Evolutionary conservation across 2,113 vertebrate genomes (phyloP), one percentile per base, ranked within the genome.

Genomic region (Coregonus clupeaformis): DNA sequence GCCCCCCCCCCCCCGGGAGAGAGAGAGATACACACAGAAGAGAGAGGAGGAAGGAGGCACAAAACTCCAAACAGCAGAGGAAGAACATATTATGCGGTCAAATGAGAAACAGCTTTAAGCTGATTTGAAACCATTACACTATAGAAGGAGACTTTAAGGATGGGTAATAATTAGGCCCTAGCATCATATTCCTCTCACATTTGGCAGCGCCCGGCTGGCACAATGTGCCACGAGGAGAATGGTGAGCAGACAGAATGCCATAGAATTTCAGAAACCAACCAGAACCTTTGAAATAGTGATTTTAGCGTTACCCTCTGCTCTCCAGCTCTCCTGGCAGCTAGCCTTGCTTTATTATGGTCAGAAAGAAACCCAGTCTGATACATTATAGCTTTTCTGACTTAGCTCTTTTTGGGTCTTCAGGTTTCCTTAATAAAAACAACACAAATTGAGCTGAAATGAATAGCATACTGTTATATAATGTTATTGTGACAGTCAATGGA

Each of bases 71-170:
- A 76, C 82, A 72, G 1, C 12, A n/a, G 27, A 78, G 82, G 64
- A 65, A 14, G 27, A 84, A 60, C 69, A 75, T 83, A 82, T 85
- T 82, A 83, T 72, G 68, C 64, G 72, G 77, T 88, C 77, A 88
- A 90, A 92, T 89, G n/a, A 77, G 84, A 90, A 90, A 80, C 91
- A 90, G 87, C 81, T 84, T 89, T n/a, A 77, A 70, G 71, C 63
- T 82, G 76, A 90, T 85, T 79, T 67, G 77, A 86, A 77, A n/a
- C 77, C 80, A 78, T 79, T 78, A 65, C 20, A 62, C 79, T 85
- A 81, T 27, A 76, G 25, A 80, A 64, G 30, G 30, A 82, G 32
- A 78, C 75, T 77, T 80, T 68, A 73, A 81, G 78, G 74, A n/a
- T n/a, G 76, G 68, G 75, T n/a, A n/a, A 78, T 84, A 85, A 91